Conservation (phyloP, 2,888 invertebrate genomes). For the Habroteleia sp. region DNA sequence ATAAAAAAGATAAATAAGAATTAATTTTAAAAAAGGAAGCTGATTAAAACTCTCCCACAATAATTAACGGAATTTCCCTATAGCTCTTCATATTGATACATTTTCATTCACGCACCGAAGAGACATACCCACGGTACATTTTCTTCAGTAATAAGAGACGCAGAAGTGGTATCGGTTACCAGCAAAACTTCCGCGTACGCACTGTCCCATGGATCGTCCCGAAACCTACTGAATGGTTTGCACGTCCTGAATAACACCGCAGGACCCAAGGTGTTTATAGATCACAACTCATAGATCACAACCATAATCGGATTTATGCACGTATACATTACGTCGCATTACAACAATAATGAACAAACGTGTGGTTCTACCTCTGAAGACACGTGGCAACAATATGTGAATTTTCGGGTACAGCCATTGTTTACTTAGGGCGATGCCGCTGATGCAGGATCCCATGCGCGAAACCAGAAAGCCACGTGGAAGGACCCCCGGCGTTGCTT, state of each 20-base stretch:
- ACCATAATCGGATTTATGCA: constrained; percentile 51
- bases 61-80: constrained; percentile 37
- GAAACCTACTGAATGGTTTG: constrained; percentile 33
- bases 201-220: constrained; percentile 54
- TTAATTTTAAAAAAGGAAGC: neutral
- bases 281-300: constrained; percentile 45
- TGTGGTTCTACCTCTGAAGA: constrained; percentile 45
- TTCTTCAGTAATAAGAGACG: constrained; percentile 76
- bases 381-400: constrained; percentile 61
- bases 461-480: constrained; percentile 59
- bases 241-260: constrained; percentile 37
- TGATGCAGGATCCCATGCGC: constrained; percentile 21
- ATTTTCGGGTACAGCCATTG: constrained; percentile 59
- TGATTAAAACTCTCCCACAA: constrained; percentile 35
- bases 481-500: constrained; percentile 64
- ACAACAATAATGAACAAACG: constrained; percentile 40
- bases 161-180: constrained; percentile 77
- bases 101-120: constrained; percentile 51
- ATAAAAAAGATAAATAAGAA: no score
- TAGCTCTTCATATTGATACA: constrained; percentile 34
- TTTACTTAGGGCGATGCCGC: constrained; percentile 57
- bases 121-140: constrained; percentile 69
- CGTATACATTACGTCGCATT: constrained; percentile 28
- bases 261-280: constrained; percentile 38
- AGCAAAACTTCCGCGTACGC: constrained; percentile 75